Base-by-base conservation (phyloP, 1,140 invertebrate species). In the Scylla paramamosain region DNA sequence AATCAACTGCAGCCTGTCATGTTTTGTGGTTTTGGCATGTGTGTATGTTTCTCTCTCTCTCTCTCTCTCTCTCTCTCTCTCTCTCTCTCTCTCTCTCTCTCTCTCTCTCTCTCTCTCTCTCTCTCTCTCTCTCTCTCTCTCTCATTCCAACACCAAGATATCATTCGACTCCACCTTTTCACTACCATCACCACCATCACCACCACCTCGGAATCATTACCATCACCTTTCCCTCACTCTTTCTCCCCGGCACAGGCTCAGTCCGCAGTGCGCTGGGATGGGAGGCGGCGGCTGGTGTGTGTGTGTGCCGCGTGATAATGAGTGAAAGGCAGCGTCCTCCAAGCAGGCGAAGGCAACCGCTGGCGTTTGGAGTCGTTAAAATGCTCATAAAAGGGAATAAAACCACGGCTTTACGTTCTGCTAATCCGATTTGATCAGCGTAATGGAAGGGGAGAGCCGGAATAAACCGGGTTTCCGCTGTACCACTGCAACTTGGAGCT, bases 361-460 rank as follows among this genome's bases (percentile, higher is more conserved):
- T 83, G 28, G 82, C 91, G 83, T 93, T 83, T 46, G 91, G 29
- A 48, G 32, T 84, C 91, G 91, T 93, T 93, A 46, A 84, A 93
- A 93, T 93, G 91, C 12, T 93, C 67, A 93, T 93, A 82, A 93
- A 93, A 93, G 91, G 82, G 91, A 93, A 93, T 93, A 93, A 84
- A 93, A 84, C 91, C 77, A 92, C 16, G 39, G 32, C 67, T 93
- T 93, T 93, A 93, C 67, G 91, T 48, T 84, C 77, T 93, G 91
- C 82, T 93, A 93, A 93, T 93, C 82, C 82, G 67, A 93, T 93
- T 93, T 93, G 91, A 93, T 93, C 91, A 93, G 91, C 46, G 91
- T 83, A 93, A 93, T 93, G 91, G 91, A 84, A 46, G 91, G 39
- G 91, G 45, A 93, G 67, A 32, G 16, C 32, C 67, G 91, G 91